Base-by-base conservation (phyloP, 2,797 vertebrate genomes). In the Argentina silus region DNA sequence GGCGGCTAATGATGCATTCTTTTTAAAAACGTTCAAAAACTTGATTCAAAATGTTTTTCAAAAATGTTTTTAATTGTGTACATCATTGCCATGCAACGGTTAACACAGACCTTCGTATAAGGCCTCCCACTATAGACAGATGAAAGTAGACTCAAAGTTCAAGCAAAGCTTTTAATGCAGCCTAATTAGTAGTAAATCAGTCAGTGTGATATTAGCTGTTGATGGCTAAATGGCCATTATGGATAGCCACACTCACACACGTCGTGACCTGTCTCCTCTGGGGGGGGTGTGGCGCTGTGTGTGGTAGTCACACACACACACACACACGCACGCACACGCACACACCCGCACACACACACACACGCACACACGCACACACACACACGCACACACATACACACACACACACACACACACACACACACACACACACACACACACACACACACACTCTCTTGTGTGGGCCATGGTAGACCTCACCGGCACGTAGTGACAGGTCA, bases 401-500 rank as follows among this genome's bases (percentile, higher is more conserved):
- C 55, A 57, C 55, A 57, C 55, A 19, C 53, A 19, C 53, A 74
- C 79, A 21, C 53, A 21, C 53, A 21, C 17, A 21, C 53, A 10
- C 53, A 21, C 53, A 56, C 53, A 21, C 53, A 56, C 77, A 82
- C 77, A 78, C 61, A 47, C 47, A 50, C 72, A 74, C 80, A 55
- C 43, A 67, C 81, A 83, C 14, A 10, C 72, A 53, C n/a, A 65
- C 90, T 78, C 87, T 62, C 90, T 36, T 93, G 92, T 94, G 93
- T 93, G 93, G 91, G 86, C 92, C 74, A 27, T 90, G 92, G 92
- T 92, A 89, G 86, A 12, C 72, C 73, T 73, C 70, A 71, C 92
- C 90, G 90, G 87, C 89, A 91, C 87, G 88, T 91, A 92, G 87
- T 92, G 92, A 93, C 92, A 92, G 92, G 90, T 92, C 90, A 91